Base-by-base conservation (phyloP, 2,888 invertebrate species). In the Liposcelis brunnea region DNA sequence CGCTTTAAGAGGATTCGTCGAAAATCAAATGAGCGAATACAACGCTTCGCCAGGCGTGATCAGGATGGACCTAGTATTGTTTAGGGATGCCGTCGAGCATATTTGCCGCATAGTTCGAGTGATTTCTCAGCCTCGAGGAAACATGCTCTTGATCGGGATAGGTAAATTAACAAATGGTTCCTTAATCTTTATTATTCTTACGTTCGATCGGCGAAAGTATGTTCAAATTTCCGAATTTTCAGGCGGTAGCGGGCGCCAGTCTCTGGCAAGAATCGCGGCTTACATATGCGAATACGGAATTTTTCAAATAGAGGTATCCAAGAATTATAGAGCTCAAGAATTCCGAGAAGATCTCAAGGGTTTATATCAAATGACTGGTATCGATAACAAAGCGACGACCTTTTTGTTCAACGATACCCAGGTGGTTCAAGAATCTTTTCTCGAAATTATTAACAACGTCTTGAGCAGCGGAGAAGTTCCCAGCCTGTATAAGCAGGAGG, bases 371-470 rank as follows among this genome's bases (percentile, higher is more conserved):
- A 58, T 67, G 31, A 73, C 80, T 6, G 89, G 89, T 1, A 77
- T 87, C 7, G 80, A 83, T 51, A 70, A 74, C 44, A 80, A 80
- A 59, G 65, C 74, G 26, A 80, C 80, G 0, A 74, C 80, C 8
- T 90, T 91, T 63, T 71, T 90, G 49, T 86, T 91, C 65, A 79
- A 77, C 58, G 89, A 89, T 60, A 84, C 81, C 2, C 89, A 86
- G 61, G 77, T 90, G 16, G 78, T 74, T 0, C 84, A 86, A 50
- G 85, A 86, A 55, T 70, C 75, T 8, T 90, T 90, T 61, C 70
- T 90, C 1, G 90, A 90, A 66, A 82, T 90, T 52, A 73, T 91
- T 47, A 90, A 89, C 63, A 90, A 85, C 58, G 72, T 91, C 61
- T 68, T 91, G 47, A 86, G 84, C 58, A 83, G 81, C 50, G 90